phyloP scores from a whole-genome alignment of 2,888 invertebrate species.

The Pilophorus perplexus region DNA sequence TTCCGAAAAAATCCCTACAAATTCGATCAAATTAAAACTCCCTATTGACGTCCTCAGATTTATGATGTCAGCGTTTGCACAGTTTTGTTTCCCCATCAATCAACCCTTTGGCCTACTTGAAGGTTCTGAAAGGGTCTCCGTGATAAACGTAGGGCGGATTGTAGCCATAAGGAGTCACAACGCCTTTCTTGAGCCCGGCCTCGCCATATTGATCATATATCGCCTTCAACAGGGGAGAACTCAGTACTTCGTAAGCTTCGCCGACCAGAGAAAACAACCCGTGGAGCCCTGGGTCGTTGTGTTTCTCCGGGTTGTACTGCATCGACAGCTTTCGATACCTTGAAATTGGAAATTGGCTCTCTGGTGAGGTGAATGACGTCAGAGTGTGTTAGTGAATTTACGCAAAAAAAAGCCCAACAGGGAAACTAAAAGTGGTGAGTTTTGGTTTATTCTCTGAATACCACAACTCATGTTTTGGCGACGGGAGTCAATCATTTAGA shows the following conservation, averaged over 20 bases:
- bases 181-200: slow-evolving; percentile 77
- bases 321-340: slow-evolving; percentile 59
- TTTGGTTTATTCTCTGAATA: no score
- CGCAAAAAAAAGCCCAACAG: no score
- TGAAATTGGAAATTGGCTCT: neutral
- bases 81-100: no score
- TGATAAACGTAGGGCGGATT: slow-evolving; percentile 77
- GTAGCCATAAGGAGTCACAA: slow-evolving; percentile 67
- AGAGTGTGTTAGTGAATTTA: no score
- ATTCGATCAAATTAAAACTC: no score
- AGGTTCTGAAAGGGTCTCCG: slow-evolving; percentile 72
- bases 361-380: neutral
- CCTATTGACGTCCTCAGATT: no score
- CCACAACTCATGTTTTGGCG: no score
- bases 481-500: no score
- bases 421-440: no score
- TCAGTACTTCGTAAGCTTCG: slow-evolving; percentile 77
- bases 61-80: no score
- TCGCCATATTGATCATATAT: slow-evolving; percentile 89
- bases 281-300: slow-evolving; percentile 50
- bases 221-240: slow-evolving; percentile 65
- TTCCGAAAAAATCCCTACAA: slow-evolving; percentile 72
- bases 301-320: slow-evolving; percentile 61
- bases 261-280: slow-evolving; percentile 63
- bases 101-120: no score